Base-by-base conservation (phyloP, 1,140 invertebrate species). In the Rhyacophila brunnea region DNA sequence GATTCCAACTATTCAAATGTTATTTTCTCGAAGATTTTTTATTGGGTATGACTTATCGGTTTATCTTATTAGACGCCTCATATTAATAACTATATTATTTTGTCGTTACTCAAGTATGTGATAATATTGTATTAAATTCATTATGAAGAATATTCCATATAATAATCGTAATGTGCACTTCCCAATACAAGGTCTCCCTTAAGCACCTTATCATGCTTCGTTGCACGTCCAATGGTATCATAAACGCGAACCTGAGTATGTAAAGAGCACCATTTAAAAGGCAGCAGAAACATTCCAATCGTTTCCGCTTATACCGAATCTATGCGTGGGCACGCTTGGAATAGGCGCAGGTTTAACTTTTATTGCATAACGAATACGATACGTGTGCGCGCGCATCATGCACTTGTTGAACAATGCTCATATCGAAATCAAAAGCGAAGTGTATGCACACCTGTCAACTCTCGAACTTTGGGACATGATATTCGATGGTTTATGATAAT, bases 361-460 rank as follows among this genome's bases (percentile, higher is more conserved):
- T 57, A 57, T 62, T 62, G 60, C 60, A 62, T 62, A 62, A 57
- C 60, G 60, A 62, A 62, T 62, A 38, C 54, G 11, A 54, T 62
- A 62, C 60, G 60, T 57, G 58, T 45, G 11, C 51, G 23, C 38
- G 18, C 19, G 45, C 44, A 18, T 48, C 48, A 48, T 20, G 42
- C 60, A 61, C 46, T 56, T 61, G 59, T 61, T 56, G 10, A 49
- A 61, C 59, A 61, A 61, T 61, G 38, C 52, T 19, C 28, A 43
- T 40, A 55, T 45, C 18, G 52, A 55, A 55, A 55, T 46, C 52
- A 55, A 55, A 55, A 55, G 52, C 52, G 20, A 38, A 55, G 52
- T 47, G 32, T 28, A 45, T 20, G 43, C 18, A n/a, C 44, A 47
- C 32, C 52, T 36, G 28, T 13, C 23, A 32, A 28, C 23, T 28